Evolutionary conservation across 2,888 invertebrate species (phyloP).

Genomic region (Standfussiana lucernea): DNA sequence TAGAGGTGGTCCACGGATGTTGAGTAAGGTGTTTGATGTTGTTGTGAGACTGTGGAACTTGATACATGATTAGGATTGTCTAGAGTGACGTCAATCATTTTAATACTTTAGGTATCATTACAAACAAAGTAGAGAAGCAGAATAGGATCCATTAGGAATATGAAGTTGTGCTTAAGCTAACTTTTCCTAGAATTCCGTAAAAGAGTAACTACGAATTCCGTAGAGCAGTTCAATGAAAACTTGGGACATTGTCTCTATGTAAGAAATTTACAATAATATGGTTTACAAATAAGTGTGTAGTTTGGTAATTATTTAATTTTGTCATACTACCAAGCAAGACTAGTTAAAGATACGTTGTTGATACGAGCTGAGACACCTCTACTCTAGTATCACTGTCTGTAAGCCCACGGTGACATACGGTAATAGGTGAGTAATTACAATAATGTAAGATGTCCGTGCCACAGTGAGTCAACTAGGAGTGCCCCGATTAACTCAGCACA

Average conservation of each 20-base stretch:
- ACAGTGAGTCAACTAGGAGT: slow-evolving; percentile 48
- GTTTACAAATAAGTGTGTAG: neutral
- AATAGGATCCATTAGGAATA: neutral
- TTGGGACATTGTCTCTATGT: neutral
- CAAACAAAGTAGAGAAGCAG: too few relatives aligned
- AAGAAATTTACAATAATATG: neutral
- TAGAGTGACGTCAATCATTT: slow-evolving; percentile 4
- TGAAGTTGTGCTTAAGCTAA: too few relatives aligned
- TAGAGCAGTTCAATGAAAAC: neutral
- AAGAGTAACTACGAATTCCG: neutral
- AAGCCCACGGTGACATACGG: slow-evolving; percentile 45
- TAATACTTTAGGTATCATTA: neutral
- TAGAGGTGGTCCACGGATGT: slow-evolving; percentile 64
- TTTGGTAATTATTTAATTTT: neutral
- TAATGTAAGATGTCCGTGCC: slow-evolving; percentile 44
- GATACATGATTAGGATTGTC: slow-evolving; percentile 12
- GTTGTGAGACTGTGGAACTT: slow-evolving; percentile 10
- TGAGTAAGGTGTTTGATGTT: slow-evolving; percentile 21
- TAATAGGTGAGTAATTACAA: slow-evolving; percentile 62
- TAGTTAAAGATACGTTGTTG: slow-evolving; percentile 15
- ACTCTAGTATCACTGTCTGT: slow-evolving; percentile 35
- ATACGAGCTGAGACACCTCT: slow-evolving; percentile 19
- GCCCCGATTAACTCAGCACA: slow-evolving; percentile 41
- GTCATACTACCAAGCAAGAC: neutral
- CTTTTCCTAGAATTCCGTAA: neutral